Conservation (phyloP, 2,797 vertebrate genomes). For the Pachyuromys duprasi region DNA sequence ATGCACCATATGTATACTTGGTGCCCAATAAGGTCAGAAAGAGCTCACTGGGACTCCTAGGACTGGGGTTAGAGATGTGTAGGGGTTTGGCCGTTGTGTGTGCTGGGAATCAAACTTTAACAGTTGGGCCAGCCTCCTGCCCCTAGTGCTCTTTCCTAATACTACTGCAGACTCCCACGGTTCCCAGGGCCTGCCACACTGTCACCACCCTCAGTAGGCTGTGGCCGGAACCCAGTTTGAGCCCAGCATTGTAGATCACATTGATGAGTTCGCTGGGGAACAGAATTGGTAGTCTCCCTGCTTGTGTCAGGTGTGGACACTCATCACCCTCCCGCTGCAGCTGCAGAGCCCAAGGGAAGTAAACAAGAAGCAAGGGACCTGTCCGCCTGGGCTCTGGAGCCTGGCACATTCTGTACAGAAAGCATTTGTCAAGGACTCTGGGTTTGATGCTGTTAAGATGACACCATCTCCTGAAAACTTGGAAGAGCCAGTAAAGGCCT, state of each 20-base stretch:
- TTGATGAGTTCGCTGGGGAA: slow-evolving; percentile 9
- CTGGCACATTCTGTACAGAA: slow-evolving; percentile 59
- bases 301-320: neutral
- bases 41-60: neutral
- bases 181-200: neutral
- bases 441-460: neutral
- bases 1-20: neutral
- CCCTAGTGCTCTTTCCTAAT: neutral
- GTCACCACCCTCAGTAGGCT: neutral
- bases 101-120: neutral
- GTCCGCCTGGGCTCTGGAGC: neutral
- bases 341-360: slow-evolving; percentile 21
- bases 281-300: neutral
- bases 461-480: slow-evolving; percentile 60
- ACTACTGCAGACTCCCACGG: neutral
- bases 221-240: neutral
- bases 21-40: neutral
- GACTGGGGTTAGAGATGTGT: neutral
- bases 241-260: neutral
- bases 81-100: neutral
- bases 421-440: slow-evolving; percentile 21
- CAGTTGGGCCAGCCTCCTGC: neutral
- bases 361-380: neutral
- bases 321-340: neutral
- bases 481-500: slow-evolving; percentile 39